phyloP scores from a whole-genome alignment of 2,113 vertebrate genomes.

The Sylvietta virens region DNA sequence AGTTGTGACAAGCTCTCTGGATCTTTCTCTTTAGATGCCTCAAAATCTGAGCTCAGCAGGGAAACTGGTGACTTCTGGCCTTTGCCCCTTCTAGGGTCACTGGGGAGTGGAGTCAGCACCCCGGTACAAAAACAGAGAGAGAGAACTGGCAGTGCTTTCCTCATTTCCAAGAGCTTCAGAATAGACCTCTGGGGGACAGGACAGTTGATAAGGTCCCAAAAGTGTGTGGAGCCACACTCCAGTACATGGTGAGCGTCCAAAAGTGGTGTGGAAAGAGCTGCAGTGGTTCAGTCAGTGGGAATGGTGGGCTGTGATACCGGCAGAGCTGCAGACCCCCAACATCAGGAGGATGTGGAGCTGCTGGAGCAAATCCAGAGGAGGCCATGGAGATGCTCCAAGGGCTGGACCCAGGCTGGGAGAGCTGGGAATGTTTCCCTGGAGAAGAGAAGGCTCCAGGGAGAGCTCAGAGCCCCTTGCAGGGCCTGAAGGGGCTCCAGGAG shows the following conservation, averaged over 20 bases:
- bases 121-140: not conserved
- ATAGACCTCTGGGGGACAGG: not conserved
- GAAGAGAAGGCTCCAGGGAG: not conserved
- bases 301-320: not conserved
- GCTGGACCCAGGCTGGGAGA: not conserved
- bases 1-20: not conserved
- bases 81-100: not conserved
- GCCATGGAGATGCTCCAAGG: rapidly evolving
- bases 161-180: not conserved
- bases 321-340: not conserved
- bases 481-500: not conserved
- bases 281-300: not conserved
- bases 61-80: slow-evolving; percentile 20
- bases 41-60: not conserved
- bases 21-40: not conserved
- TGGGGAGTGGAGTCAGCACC: not conserved
- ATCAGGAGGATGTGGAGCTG: rapidly evolving
- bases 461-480: rapidly evolving
- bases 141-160: not conserved
- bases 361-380: not conserved
- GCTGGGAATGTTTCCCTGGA: not conserved
- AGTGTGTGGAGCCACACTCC: not conserved
- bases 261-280: not conserved
- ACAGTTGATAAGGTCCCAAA: not conserved
- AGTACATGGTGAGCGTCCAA: not conserved